Percentiles rank a stretch among this genome's conserved stretches.
These are phyloP conservation scores for Sylvicapra grimmia DNA, from an alignment of 2,113 vertebrate species.

Conservation along the genomic window DNA sequence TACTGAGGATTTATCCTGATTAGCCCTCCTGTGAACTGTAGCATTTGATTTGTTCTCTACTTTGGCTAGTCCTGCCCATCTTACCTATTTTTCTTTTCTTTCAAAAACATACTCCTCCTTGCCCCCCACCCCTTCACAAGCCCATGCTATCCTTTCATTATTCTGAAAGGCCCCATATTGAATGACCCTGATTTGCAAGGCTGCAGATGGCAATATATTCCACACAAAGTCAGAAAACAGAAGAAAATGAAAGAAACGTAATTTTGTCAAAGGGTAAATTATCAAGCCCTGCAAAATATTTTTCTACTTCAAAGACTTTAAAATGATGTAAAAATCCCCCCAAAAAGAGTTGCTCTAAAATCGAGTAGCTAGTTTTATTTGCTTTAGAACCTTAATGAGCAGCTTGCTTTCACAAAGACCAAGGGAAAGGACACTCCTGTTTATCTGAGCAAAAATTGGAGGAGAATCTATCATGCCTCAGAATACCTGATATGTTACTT, in stretches of 20 bases:
- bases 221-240: not conserved
- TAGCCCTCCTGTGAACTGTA: not conserved
- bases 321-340: not conserved
- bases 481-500: not conserved
- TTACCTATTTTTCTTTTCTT: not conserved
- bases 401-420: not conserved
- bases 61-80: not conserved
- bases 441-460: not conserved
- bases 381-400: not conserved
- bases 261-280: not conserved
- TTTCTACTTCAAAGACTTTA: not conserved
- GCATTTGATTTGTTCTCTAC: not conserved
- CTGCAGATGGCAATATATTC: not conserved
- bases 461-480: not conserved
- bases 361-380: not conserved
- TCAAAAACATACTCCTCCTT: not conserved
- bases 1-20: not conserved
- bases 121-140: not conserved
- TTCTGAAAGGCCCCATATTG: not conserved
- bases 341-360: not conserved
- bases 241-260: conserved; percentile 2
- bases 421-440: not conserved
- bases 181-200: not conserved
- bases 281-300: not conserved
- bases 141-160: not conserved